Base-by-base conservation (phyloP, 1,140 invertebrate species). In the Drosophila pallidifrons region DNA sequence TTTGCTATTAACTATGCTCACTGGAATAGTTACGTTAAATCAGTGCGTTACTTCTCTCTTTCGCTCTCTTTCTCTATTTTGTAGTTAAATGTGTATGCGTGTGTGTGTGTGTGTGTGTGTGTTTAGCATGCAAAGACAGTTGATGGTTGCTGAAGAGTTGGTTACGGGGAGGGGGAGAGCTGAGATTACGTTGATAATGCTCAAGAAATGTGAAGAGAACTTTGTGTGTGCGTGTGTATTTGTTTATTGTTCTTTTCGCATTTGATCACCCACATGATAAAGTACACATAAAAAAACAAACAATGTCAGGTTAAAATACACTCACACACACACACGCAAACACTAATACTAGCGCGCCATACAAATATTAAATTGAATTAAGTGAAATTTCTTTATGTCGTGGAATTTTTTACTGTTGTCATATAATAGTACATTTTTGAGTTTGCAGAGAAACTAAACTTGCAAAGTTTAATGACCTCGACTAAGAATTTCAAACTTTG, bases 11-110 rank as follows among this genome's bases (percentile, higher is more conserved):
- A 88, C 82, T 85, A 85, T 74, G 80, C 75, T 80, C 68, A 80
- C 67, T 77, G 70, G 71, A 88, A 88, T 89, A 88, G 81, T 88
- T 82, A 87, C 83, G 80, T 88, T 87, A 87, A 87, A 88, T 87
- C 83, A 88, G 74, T 80, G 83, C 80, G 83, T 80, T 79, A 35
- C 65, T 32, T 76, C 47, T 52, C 38, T 66, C 38, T 67, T 32
- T 46, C 30, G 1, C 43, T 43, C 5, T 35, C 1, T 32, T 15
- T 10, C n/a, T 11, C 16, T 28, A 0, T 38, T 57, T 5, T 45
- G 15, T 35, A 8, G 43, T 13, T 59, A 20, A 71, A 49, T 77
- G 72, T 70, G 52, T 69, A 49, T 69, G 72, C 63, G 28, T 63
- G 75, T 79, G 65, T 79, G 65, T 71, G 45, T 71, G 54, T 60